These are phyloP conservation scores for Cirrhinus molitorella DNA, from an alignment of 2,797 vertebrate species.

Conservation along the genomic window DNA sequence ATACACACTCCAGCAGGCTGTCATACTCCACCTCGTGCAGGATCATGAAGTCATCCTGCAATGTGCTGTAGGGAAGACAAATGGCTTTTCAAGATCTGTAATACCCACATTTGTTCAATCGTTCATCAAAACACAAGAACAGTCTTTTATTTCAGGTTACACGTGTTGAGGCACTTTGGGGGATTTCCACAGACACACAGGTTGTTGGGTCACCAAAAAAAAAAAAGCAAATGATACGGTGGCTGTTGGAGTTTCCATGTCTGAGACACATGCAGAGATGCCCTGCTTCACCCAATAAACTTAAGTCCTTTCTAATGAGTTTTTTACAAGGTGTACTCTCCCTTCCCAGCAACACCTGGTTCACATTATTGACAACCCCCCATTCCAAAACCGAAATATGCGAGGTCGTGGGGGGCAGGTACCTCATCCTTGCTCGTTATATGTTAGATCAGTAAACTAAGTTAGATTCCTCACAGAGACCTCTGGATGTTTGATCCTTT, in stretches of 20 bases:
- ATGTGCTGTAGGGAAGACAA: slow-evolving; percentile 77
- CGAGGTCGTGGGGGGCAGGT: slow-evolving; percentile 21
- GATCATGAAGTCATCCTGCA: slow-evolving; percentile 96
- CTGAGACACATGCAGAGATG: slow-evolving; percentile 66
- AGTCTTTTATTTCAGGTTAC: slow-evolving; percentile 53
- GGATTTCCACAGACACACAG: slow-evolving; percentile 16
- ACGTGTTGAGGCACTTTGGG: neutral
- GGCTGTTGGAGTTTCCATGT: slow-evolving; percentile 57
- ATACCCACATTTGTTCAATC: neutral
- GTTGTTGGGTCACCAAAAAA: slow-evolving; percentile 25
- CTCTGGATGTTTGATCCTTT: slow-evolving; percentile 1
- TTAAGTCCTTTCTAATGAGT: slow-evolving; percentile 72
- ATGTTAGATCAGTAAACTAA: slow-evolving; percentile 8
- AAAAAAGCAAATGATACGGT: slow-evolving; percentile 20
- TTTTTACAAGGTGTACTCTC: slow-evolving; percentile 74
- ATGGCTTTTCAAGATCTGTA: slow-evolving; percentile 23
- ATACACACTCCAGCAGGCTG: slow-evolving; percentile 94
- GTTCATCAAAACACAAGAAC: neutral
- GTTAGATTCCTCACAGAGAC: slow-evolving; percentile 8
- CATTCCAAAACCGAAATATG: slow-evolving; percentile 62
- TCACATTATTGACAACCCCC: slow-evolving; percentile 70
- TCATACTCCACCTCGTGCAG: slow-evolving; percentile 98
- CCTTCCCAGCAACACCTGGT: slow-evolving; percentile 74
- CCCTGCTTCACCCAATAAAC: slow-evolving; percentile 71
- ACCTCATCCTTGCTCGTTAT: neutral